phyloP scores from a whole-genome alignment of 2,113 vertebrate genomes.

The Dasyurus viverrinus region DNA sequence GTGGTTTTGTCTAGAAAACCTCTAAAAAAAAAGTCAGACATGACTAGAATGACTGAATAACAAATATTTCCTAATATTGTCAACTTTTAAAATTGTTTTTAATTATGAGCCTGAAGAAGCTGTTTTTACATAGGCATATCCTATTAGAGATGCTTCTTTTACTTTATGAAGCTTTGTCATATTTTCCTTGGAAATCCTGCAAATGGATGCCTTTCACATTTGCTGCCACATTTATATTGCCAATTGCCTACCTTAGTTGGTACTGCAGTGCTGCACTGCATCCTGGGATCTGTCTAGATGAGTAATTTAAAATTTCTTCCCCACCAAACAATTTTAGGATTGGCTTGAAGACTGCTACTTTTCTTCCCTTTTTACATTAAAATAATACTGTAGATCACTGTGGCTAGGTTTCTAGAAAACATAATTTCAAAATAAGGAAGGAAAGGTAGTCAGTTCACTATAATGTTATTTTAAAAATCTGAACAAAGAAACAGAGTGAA shows the following conservation, averaged over 20 bases:
- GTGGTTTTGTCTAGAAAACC: not conserved
- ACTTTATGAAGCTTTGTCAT: constrained; percentile 12
- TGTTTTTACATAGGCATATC: constrained; percentile 26
- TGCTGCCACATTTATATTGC: constrained; percentile 66
- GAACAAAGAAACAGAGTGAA: constrained; percentile 81
- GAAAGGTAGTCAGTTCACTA: constrained; percentile 73
- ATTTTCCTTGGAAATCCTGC: constrained; percentile 75
- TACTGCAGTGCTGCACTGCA: constrained; percentile 80
- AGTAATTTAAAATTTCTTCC: constrained; percentile 57
- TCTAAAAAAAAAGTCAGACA: not conserved
- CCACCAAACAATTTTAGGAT: constrained; percentile 75
- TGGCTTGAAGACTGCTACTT: constrained; percentile 73
- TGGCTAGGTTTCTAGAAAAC: constrained; percentile 72
- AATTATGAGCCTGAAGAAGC: not conserved
- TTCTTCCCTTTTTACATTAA: constrained; percentile 60
- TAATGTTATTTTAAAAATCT: constrained; percentile 65
- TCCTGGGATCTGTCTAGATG: constrained; percentile 79
- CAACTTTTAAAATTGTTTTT: constrained; percentile 48
- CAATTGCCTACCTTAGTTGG: constrained; percentile 74
- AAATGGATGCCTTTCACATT: constrained; percentile 53
- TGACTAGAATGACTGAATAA: not conserved
- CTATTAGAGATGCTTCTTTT: constrained; percentile 2
- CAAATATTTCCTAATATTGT: constrained; percentile 68
- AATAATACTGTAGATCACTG: constrained; percentile 54
- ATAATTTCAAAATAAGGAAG: constrained; percentile 78